A percentile compares a stretch with the other conserved stretches of the same genome.
These are phyloP conservation scores for Leucosticte australis DNA, from an alignment of 2,113 vertebrate species.

Conservation along the genomic window DNA sequence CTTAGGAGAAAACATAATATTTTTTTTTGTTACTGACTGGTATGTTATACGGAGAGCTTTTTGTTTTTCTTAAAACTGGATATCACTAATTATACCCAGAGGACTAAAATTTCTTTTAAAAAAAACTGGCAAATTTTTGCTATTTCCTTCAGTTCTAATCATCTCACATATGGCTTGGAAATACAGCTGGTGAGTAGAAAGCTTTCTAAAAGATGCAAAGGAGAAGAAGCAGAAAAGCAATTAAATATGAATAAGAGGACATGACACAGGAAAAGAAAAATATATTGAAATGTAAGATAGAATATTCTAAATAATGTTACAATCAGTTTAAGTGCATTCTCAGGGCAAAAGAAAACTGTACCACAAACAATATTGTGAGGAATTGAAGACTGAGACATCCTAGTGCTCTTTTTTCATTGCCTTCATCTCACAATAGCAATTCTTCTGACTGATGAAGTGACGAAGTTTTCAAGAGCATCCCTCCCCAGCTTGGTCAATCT, in stretches of 20 bases:
- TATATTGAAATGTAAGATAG: not conserved
- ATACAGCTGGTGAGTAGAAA: not conserved
- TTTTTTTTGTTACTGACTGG: not conserved
- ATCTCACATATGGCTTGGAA: slow-evolving; percentile 2
- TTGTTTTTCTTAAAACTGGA: not conserved
- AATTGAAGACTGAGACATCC: not conserved
- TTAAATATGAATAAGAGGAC: not conserved
- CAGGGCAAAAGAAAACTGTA: slow-evolving; percentile 5
- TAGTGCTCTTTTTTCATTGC: not conserved
- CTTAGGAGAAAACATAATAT: not conserved
- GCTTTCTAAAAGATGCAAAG: slow-evolving; percentile 16
- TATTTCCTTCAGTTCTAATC: not conserved
- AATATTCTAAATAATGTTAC: not conserved
- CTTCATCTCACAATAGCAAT: not conserved
- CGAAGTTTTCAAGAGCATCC: not conserved
- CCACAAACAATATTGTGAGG: not conserved
- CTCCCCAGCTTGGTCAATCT: not conserved
- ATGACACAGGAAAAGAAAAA: slow-evolving; percentile 1
- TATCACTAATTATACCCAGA: not conserved
- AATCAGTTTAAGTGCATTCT: slow-evolving; percentile 16
- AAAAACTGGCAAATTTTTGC: not conserved
- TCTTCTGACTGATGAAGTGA: not conserved
- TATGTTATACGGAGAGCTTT: not conserved
- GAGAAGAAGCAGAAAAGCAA: slow-evolving; percentile 13
- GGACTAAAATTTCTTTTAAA: not conserved